Evolutionary conservation across 2,113 vertebrate genomes (phyloP), one percentile per base, ranked within the genome.

Genomic region (Corythornis cristatus): DNA sequence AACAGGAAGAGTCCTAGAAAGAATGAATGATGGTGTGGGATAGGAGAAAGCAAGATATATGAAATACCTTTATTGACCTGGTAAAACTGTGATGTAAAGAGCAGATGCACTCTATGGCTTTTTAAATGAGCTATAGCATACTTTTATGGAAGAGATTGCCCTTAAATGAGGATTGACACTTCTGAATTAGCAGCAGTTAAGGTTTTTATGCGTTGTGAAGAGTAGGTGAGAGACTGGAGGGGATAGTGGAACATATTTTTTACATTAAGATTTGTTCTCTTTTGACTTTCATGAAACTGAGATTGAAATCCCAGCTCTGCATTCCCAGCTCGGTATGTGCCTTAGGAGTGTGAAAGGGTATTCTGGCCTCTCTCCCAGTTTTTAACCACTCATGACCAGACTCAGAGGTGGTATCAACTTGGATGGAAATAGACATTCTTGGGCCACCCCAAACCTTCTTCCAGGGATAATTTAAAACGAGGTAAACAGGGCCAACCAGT

Each of bases 211-310:
- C 66, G 11, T 83, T 90, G 86, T 9, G 77, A 96, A 87, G 66
- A 66, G 70, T 87, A 94, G 83, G 90, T 96, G 95, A 95, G 74
- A 96, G 93, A 96, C 94, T 88, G 79, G 42, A 91, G 71, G 33
- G 75, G 42, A 70, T 54, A 84, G 33, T 0, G 0, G 37, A 79
- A 45, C 58, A 64, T 82, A 62, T 85, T 85, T 89, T 94, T 73
- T 94, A 64, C 81, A 87, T 89, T 60, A 77, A 66, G 75, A 89
- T 73, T 70, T 91, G 28, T 28, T 92, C 60, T 85, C 33, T 92
- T 85, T 90, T 87, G 71, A 73, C 72, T 93, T 92, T 56, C 33
- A 48, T 51, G 81, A 82, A 70, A 51, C 54, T 66, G 74, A 54
- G 48, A 74, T 33, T 50, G 78, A 93, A 76, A 66, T 58, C 70